phyloP scores from a whole-genome alignment of 2,888 invertebrate species.

The Drosophila meridiana region DNA sequence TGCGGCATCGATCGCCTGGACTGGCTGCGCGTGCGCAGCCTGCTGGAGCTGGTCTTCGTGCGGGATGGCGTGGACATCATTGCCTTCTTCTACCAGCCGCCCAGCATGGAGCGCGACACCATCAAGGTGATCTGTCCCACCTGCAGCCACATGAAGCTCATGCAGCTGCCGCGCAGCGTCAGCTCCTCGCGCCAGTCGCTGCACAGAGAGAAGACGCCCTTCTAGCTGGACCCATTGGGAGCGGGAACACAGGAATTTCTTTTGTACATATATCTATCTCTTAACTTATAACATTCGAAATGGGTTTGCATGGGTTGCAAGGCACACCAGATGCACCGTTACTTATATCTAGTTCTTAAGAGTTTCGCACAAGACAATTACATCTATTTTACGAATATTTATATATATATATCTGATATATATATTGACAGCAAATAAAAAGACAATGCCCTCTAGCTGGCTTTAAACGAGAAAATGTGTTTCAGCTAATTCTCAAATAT shows the following conservation, averaged over 20 bases:
- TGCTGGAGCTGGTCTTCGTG: slow-evolving; percentile 86
- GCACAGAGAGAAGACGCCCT: slow-evolving; percentile 71
- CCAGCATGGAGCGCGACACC: slow-evolving; percentile 61
- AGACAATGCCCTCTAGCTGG: slow-evolving; percentile 32
- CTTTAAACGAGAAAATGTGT: slow-evolving; percentile 12
- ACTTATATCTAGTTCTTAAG: slow-evolving; percentile 57
- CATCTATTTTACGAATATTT: slow-evolving; percentile 44
- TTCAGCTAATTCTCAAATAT: not conserved
- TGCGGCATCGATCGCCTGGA: slow-evolving; percentile 89
- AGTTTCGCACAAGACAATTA: slow-evolving; percentile 30
- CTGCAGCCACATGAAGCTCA: slow-evolving; percentile 67
- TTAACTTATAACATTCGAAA: slow-evolving; percentile 47
- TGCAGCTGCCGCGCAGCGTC: slow-evolving; percentile 67
- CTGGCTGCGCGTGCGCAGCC: slow-evolving; percentile 86
- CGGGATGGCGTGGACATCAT: slow-evolving; percentile 85
- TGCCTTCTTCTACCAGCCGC: slow-evolving; percentile 85
- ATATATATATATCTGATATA: slow-evolving; percentile 31
- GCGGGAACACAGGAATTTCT: slow-evolving; percentile 1
- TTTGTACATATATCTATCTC: slow-evolving; percentile 27
- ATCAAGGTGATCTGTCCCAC: slow-evolving; percentile 68
- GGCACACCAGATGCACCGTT: slow-evolving; percentile 67
- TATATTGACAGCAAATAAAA: slow-evolving; percentile 56
- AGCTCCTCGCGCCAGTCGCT: slow-evolving; percentile 67
- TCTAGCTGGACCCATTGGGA: slow-evolving; percentile 24
- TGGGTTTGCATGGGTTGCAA: slow-evolving; percentile 51